Base-by-base conservation (phyloP, 1,140 invertebrate species). In the Bombus soroeensis region DNA sequence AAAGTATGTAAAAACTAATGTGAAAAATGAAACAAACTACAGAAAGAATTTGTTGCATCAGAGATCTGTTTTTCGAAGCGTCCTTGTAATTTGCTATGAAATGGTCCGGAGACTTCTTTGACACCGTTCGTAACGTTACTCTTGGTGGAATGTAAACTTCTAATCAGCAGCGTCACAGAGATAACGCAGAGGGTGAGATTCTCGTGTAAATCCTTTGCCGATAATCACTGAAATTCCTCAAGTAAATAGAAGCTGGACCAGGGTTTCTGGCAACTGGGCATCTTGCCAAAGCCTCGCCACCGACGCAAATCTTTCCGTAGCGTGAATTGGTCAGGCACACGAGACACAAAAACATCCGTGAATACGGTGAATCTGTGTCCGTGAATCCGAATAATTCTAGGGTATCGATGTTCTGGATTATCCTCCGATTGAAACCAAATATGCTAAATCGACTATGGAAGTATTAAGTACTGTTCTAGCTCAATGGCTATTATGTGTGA, bases 121-220 rank as follows among this genome's bases (percentile, higher is more conserved):
- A 76, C 72, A 32, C 72, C 41, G 18, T 77, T 28, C 32, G 64
- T 25, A 28, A 32, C 3, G 64, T 43, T 59, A 13, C 13, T 10
- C 62, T 53, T 53, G 47, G 22, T 3, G 18, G 66, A 62, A 71
- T 53, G 75, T 71, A 84, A 84, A 79, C 82, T 84, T 79, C 82
- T 84, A 84, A 84, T 84, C 82, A 84, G 75, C 66, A 37, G 1
- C 75, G 75, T 71, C 82, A 59, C n/a, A 84, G 64, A 70, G 37
- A 75, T 22, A 41, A 4, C 39, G 15, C 34, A 32, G 25, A 47
- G 18, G 59, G 39, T 47, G 75, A 13, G 74, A 59, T 18, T 22
- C n/a, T 64, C 28, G 57, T 43, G 74, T 84, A 79, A 84, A 84
- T 79, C 82, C 66, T 84, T 84, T 84, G 64, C 82, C 82, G 82